Percentiles rank a stretch among this genome's conserved stretches.
phyloP scores from a whole-genome alignment of 2,888 invertebrate genomes.

The Dromius quadrimaculatus region DNA sequence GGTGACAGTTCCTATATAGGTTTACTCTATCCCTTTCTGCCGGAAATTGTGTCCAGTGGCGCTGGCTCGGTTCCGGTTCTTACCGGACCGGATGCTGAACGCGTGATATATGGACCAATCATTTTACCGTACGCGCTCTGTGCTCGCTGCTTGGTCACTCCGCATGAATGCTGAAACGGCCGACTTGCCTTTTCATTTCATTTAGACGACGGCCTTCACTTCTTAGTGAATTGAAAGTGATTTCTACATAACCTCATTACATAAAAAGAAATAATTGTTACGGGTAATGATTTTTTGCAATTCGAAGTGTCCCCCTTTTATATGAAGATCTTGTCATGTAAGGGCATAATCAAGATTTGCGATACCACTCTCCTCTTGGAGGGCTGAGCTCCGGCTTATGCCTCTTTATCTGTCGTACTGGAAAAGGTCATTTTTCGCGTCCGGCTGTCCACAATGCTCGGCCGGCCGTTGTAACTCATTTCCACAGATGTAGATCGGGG shows the following conservation, averaged over 20 bases:
- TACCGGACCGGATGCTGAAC: constrained; percentile 29
- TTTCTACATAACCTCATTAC: too few species aligned
- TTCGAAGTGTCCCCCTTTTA: too few species aligned
- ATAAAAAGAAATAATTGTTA: too few species aligned
- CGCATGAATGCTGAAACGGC: constrained; percentile 40
- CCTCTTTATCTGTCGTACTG: constrained; percentile 38
- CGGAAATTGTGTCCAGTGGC: constrained; percentile 67
- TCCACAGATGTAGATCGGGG: constrained; percentile 54
- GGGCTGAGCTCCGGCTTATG: constrained; percentile 16
- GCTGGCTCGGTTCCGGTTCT: constrained; percentile 33
- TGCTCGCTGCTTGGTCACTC: constrained; percentile 1
- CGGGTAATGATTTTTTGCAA: too few species aligned
- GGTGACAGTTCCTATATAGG: constrained; percentile 64
- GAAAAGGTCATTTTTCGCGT: constrained; percentile 46
- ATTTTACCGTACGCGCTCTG: constrained; percentile 42
- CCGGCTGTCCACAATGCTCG: constrained; percentile 30
- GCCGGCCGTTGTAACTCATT: constrained; percentile 46
- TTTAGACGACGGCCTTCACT: constrained; percentile 34
- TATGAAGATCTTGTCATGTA: too few species aligned
- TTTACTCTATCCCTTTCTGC: constrained; percentile 58
- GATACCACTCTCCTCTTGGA: too few species aligned
- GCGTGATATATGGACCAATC: constrained; percentile 53
- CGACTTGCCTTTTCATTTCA: constrained; percentile 63
- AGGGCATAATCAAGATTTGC: too few species aligned
- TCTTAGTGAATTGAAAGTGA: too few species aligned